A percentile compares a stretch with the other conserved stretches of the same genome.
Conservation (phyloP, 2,888 invertebrate species). For the Biston stratarius region DNA sequence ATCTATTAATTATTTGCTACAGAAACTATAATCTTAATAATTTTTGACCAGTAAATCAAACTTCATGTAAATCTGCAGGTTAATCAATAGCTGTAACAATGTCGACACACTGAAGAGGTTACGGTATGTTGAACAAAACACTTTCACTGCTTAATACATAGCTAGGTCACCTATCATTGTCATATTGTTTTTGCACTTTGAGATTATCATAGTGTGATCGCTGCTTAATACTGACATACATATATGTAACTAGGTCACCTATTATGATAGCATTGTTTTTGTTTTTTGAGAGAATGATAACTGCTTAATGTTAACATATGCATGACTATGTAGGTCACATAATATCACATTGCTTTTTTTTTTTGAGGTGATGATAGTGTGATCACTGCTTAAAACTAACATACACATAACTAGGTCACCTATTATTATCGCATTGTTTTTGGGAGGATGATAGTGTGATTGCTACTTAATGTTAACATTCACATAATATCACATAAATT, state of each 20-base stretch:
- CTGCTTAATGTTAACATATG: not conserved
- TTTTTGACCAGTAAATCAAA: not conserved
- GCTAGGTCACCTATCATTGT: slow-evolving; percentile 26
- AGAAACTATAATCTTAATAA: no score
- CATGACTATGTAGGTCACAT: no score
- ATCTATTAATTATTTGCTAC: no score
- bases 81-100: slow-evolving; percentile 93
- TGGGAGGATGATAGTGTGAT: no score
- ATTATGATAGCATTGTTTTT: slow-evolving; percentile 37
- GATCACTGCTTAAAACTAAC: slow-evolving; percentile 36
- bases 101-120: slow-evolving; percentile 94
- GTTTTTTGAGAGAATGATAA: slow-evolving; percentile 14
- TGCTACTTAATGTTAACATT: not conserved
- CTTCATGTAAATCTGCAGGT: slow-evolving; percentile 49
- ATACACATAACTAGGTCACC: slow-evolving; percentile 31
- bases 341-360: not conserved
- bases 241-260: slow-evolving; percentile 43
- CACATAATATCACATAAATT: slow-evolving; percentile 30
- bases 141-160: slow-evolving; percentile 45
- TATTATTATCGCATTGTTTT: no score
- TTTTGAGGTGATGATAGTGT: no score
- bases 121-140: slow-evolving; percentile 82
- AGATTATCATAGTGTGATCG: no score
- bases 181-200: no score
- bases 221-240: not conserved